Percentiles rank a stretch among this genome's conserved stretches.
Conservation (phyloP, 1,140 invertebrate genomes). For the Mya arenaria region DNA sequence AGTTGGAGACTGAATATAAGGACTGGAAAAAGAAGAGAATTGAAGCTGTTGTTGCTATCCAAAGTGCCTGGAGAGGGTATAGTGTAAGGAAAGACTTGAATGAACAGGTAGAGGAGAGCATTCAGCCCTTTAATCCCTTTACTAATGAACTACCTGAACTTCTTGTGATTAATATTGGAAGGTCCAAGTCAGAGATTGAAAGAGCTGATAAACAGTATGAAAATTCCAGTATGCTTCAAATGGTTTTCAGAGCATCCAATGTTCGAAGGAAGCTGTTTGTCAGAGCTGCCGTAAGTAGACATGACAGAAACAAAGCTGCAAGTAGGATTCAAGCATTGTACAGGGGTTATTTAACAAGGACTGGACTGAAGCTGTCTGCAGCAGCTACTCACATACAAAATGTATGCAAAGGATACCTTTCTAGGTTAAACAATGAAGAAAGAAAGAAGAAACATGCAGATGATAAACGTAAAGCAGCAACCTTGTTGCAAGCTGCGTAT, state of each 20-base stretch:
- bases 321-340: conserved; percentile 36
- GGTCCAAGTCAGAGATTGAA: conserved; percentile 44
- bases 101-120: conserved; percentile 1
- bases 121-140: conserved; percentile 6
- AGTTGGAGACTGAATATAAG: conserved; percentile 35
- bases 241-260: conserved; percentile 42
- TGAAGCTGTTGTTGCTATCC: conserved; percentile 29
- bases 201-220: conserved; percentile 30
- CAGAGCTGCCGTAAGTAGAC: conserved; percentile 6
- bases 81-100: conserved; percentile 23
- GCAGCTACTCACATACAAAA: conserved; percentile 38
- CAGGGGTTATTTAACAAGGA: conserved; percentile 11
- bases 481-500: conserved; percentile 14
- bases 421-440: conserved; percentile 15
- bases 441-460: conserved; percentile 4
- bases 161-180: conserved; percentile 48
- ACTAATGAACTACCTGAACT: background rate
- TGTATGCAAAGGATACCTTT: conserved; percentile 21
- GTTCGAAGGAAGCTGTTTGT: conserved; percentile 13
- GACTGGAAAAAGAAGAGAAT: conserved; percentile 16
- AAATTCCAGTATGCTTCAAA: conserved; percentile 23
- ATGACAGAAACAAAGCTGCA: conserved; percentile 34
- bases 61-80: conserved; percentile 46
- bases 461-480: conserved; percentile 21
- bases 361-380: background rate